phyloP scores from a whole-genome alignment of 2,888 invertebrate species.

The Drosophila gaucha region DNA sequence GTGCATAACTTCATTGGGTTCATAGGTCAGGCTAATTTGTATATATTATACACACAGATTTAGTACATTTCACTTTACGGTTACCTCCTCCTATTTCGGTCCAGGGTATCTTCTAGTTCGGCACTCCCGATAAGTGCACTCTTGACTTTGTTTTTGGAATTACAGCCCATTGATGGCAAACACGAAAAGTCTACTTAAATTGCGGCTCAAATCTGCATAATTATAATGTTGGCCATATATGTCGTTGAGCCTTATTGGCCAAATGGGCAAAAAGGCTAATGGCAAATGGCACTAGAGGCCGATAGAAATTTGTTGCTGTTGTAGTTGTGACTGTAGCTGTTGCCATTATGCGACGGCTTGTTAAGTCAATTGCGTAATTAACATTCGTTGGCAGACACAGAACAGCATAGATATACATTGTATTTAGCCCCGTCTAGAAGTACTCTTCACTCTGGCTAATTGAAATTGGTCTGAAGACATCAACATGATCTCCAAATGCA shows the following conservation, averaged over 20 bases:
- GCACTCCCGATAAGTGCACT: neutral
- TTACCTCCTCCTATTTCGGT: neutral
- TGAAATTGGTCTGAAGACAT: constrained; percentile 42
- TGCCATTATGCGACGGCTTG: constrained; percentile 32
- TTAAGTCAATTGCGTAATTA: constrained; percentile 77
- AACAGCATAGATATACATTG: neutral
- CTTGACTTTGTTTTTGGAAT: too few species aligned
- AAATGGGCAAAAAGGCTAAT: constrained; percentile 32
- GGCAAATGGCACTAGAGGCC: constrained; percentile 6
- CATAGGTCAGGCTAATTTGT: too few species aligned
- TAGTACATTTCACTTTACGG: neutral
- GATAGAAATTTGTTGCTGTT: constrained; percentile 17
- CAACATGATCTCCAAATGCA: constrained; percentile 19
- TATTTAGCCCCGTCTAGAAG: neutral
- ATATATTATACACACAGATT: too few species aligned
- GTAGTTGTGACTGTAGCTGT: constrained; percentile 5
- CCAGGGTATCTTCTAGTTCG: neutral
- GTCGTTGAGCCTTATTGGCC: constrained; percentile 8
- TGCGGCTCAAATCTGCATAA: constrained; percentile 34
- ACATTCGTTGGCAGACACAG: constrained; percentile 45
- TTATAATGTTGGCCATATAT: constrained; percentile 23
- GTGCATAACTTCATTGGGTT: too few species aligned
- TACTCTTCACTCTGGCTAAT: constrained; percentile 43
- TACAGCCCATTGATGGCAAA: constrained; percentile 9
- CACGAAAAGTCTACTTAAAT: constrained; percentile 15